Evolutionary conservation across 2,113 vertebrate genomes (phyloP), one percentile per base, ranked within the genome.

Genomic region (Oreochromis niloticus): DNA sequence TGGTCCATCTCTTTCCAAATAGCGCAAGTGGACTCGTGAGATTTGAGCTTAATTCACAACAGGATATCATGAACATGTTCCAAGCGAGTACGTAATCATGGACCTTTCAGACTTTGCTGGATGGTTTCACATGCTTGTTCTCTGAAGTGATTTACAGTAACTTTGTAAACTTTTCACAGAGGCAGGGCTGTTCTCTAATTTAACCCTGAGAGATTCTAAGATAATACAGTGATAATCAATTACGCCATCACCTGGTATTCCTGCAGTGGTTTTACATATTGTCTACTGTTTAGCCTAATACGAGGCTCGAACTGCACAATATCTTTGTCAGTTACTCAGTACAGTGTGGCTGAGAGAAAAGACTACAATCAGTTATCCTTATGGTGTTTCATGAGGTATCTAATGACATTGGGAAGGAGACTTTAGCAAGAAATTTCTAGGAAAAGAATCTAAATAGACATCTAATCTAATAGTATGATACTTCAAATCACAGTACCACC

Each of bases 291-390:
- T 41, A 41, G 61, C 34, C 11, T 39, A 68, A 68, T 39, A 39
- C 1, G 4, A 39, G 61, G 19, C 61, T 68, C 0, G 19, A 39
- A 68, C 19, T 1, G 1, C 61, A 71, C 36, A 71, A 71, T 43
- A 71, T 71, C 43, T 71, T 16, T 71, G 39, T 43, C 36, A 24
- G 5, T 9, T 71, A 43, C 36, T 71, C n/a, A 71, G n/a, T 71
- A 43, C 63, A 71, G 4, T 71, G 12, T 71, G 39, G 7, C 36
- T 43, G 24, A 71, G 66, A 71, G 36, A 43, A 6, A 43, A 24
- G 66, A 43, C 66, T 71, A 71, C 39, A 6, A 6, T 46, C 39
- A 73, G 41, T 73, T 9, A 71, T 71, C n/a, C 39, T 43, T 24
- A 43, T 68, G n/a, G 41, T 71, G n/a, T 71, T 16, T 71, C 66